A percentile compares a stretch with the other conserved stretches of the same genome.
These are phyloP conservation scores for Protomyctophum bolini DNA, from an alignment of 2,113 vertebrate species.

Conservation along the genomic window DNA sequence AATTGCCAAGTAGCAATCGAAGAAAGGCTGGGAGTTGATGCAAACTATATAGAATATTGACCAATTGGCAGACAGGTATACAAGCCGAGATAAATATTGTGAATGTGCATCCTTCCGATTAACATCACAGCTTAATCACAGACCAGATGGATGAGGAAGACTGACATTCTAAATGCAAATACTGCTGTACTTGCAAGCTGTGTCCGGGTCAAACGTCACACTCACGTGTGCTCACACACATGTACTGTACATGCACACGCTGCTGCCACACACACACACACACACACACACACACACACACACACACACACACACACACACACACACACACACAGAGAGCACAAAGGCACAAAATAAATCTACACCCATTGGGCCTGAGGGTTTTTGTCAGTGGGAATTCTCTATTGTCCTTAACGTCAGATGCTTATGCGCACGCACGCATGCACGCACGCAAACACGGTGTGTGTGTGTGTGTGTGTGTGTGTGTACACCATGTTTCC, in stretches of 20 bases:
- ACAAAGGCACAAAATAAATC: conserved; percentile 9
- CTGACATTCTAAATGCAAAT: conserved; percentile 51
- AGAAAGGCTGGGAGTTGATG: conserved; percentile 27
- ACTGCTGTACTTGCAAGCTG: conserved; percentile 17
- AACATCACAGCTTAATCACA: conserved; percentile 28
- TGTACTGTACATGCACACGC: neutral
- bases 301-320: conserved; percentile 1
- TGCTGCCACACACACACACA: neutral
- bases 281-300: neutral
- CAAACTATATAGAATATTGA: conserved; percentile 22
- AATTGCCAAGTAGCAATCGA: conserved; percentile 7
- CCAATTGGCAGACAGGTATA: conserved; percentile 14
- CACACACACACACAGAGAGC: neutral
- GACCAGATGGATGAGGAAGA: conserved; percentile 28
- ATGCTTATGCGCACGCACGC: neutral
- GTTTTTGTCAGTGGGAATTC: conserved; percentile 49
- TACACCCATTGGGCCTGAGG: conserved; percentile 45
- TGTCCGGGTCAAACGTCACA: conserved; percentile 1
- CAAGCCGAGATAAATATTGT: conserved; percentile 27
- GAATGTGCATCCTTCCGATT: conserved; percentile 19
- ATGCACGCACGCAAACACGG: neutral
- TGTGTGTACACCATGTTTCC: neutral
- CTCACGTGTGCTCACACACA: neutral
- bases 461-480: no score
- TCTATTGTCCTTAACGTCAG: conserved; percentile 10